phyloP scores from a whole-genome alignment of 2,113 vertebrate genomes.

The Lepisosteus osseus region DNA sequence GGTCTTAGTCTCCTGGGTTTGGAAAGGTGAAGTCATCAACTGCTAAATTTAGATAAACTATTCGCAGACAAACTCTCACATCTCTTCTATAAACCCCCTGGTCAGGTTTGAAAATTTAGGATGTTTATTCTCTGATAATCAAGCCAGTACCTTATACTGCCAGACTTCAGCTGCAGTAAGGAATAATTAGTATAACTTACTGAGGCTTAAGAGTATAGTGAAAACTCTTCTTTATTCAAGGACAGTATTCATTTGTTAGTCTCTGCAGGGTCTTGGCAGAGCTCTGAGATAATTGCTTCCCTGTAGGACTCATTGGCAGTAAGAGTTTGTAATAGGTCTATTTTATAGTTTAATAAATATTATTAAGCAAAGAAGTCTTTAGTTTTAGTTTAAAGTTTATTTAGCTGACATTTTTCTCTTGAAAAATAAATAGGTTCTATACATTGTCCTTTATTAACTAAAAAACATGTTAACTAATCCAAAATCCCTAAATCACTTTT shows the following conservation, averaged over 20 bases:
- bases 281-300: slow-evolving; percentile 16
- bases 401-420: slow-evolving; percentile 35
- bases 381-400: slow-evolving; percentile 31
- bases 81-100: not conserved
- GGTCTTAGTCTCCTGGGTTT: not conserved
- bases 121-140: not conserved
- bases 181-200: slow-evolving; percentile 6
- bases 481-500: no score
- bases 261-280: slow-evolving; percentile 25
- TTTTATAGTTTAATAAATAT: slow-evolving; percentile 35
- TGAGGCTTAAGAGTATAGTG: slow-evolving; percentile 8
- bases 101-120: slow-evolving; percentile 3
- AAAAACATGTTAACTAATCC: no score
- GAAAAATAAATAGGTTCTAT: slow-evolving; percentile 21
- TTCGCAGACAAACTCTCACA: not conserved
- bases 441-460: not conserved
- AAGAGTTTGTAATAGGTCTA: slow-evolving; percentile 12
- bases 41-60: slow-evolving; percentile 15
- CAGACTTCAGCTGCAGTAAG: not conserved
- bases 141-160: not conserved
- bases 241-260: slow-evolving; percentile 14
- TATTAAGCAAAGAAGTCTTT: slow-evolving; percentile 21
- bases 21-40: slow-evolving; percentile 1
- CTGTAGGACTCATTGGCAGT: not conserved
- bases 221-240: not conserved